Evolutionary conservation across 2,113 vertebrate genomes (phyloP), one percentile per base, ranked within the genome.

Genomic region (Excalfactoria chinensis): DNA sequence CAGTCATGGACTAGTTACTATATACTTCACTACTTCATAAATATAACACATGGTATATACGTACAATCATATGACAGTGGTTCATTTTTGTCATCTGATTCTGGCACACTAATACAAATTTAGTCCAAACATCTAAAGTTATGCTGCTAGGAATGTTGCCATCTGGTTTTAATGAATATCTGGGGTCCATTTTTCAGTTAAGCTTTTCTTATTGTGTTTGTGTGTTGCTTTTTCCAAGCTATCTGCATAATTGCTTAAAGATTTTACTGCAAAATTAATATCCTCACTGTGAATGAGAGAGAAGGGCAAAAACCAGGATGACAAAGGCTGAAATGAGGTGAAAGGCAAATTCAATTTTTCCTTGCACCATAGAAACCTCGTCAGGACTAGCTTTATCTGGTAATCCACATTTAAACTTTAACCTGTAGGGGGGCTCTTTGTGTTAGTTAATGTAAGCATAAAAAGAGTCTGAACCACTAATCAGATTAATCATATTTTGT

Each of bases 351-450:
- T 97, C 95, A 98, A 97, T 98, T 98, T 98, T 98, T 97, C 96
- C 96, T 97, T 97, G 97, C 98, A 97, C 98, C 97, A 98, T 98
- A 98, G 98, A 99, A 99, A 99, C 98, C 98, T 99, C 98, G 97
- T 98, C 98, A 99, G 97, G 98, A 98, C 98, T 98, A 98, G 98
- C 98, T 98, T 99, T 99, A 99, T 99, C 98, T 98, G 97, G 98
- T 99, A 99, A 99, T 99, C 99, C 98, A 99, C 98, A 98, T 99
- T 99, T 99, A 99, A 99, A 99, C 99, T 99, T 99, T 99, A 99
- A 99, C 98, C 99, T 99, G 98, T 98, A 98, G 98, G 98, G 98
- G 98, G 98, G 97, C 98, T 98, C 98, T 99, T 99, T 99, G 98
- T 99, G 98, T 98, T 98, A 98, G 98, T 98, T 99, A 99, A 99